These are phyloP conservation scores for Eupithecia inturbata DNA, from an alignment of 2,888 invertebrate genomes.

Conservation along the genomic window DNA sequence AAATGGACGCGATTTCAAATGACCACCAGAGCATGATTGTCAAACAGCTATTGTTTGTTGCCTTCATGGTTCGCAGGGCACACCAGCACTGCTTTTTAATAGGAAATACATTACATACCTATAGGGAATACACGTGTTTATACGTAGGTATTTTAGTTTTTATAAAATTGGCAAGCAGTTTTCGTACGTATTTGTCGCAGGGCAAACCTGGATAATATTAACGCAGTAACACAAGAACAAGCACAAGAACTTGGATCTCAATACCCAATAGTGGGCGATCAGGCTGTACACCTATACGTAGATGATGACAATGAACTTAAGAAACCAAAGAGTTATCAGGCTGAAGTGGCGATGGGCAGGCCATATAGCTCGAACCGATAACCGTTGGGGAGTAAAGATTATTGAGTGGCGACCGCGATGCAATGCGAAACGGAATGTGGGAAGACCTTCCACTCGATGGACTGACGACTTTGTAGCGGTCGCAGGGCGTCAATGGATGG, in stretches of 20 bases:
- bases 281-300: no score
- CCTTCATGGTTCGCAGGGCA: neutral
- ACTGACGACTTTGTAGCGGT: no score
- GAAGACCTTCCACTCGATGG: no score
- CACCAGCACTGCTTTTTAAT: neutral
- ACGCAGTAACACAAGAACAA: neutral
- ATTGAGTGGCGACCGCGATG: no score
- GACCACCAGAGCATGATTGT: slow-evolving; percentile 9
- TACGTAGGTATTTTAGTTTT: neutral
- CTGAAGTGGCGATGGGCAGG: no score
- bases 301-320: no score
- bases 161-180: no score
- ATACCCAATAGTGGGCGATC: neutral
- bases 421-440: no score
- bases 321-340: no score
- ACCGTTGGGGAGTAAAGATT: no score
- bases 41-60: slow-evolving; percentile 13
- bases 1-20: neutral
- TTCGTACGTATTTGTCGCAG: neutral
- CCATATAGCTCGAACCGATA: no score
- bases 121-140: neutral
- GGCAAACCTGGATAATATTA: neutral
- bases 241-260: neutral
- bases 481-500: no score
- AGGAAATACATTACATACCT: neutral